phyloP scores from a whole-genome alignment of 2,113 vertebrate genomes.

The Hiodon tergisus region DNA sequence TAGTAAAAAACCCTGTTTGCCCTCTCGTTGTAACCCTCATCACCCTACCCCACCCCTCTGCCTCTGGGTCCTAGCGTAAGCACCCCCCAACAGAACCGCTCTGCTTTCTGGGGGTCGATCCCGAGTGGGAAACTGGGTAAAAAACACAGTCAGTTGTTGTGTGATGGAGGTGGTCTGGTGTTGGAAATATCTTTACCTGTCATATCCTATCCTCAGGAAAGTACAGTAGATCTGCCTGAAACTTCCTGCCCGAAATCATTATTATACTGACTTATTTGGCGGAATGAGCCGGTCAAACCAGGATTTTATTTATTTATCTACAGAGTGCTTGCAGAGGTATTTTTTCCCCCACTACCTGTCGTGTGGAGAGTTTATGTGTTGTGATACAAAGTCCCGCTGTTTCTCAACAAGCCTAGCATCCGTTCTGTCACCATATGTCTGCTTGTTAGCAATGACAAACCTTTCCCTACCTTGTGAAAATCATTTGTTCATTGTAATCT shows the following conservation, averaged over 20 bases:
- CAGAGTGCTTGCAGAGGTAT: neutral
- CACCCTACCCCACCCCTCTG: constrained; percentile 21
- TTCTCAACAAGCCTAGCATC: constrained; percentile 29
- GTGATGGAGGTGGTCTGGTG: constrained; percentile 22
- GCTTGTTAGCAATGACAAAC: neutral
- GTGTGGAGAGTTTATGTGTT: constrained; percentile 42
- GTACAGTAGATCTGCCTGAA: constrained; percentile 47
- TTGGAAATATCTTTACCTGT: constrained; percentile 59
- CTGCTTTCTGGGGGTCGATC: constrained; percentile 43
- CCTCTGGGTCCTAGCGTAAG: constrained; percentile 33
- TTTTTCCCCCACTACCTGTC: constrained; percentile 39
- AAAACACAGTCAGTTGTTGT: constrained; percentile 53
- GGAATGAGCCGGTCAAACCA: constrained; percentile 31
- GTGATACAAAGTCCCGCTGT: constrained; percentile 40
- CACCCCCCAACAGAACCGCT: constrained; percentile 36
- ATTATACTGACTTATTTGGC: constrained; percentile 52
- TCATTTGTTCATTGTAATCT: neutral
- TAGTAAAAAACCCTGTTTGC: constrained; percentile 56
- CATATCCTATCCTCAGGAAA: constrained; percentile 61
- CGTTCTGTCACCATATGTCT: constrained; percentile 17
- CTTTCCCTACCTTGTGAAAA: neutral
- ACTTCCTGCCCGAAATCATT: constrained; percentile 36
- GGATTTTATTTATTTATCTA: constrained; percentile 36
- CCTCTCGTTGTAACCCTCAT: constrained; percentile 46
- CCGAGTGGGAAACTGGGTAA: constrained; percentile 43